A percentile compares a stretch with the other conserved stretches of the same genome.
phyloP scores from a whole-genome alignment of 2,113 vertebrate species.

The Cyphomyrus discorhynchus region DNA sequence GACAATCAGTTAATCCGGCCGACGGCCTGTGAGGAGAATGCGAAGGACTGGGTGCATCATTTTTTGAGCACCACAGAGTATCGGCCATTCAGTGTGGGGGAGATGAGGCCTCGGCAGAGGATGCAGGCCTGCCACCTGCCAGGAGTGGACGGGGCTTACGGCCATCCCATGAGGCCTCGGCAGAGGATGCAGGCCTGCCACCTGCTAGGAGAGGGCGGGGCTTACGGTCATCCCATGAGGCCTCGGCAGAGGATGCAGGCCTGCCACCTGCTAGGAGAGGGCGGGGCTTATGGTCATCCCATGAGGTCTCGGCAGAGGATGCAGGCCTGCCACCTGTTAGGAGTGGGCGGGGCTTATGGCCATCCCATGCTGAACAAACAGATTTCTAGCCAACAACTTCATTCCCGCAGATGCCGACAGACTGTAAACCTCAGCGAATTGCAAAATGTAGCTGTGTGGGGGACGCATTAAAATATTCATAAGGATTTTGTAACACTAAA shows the following conservation, averaged over 20 bases:
- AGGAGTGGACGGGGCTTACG: too few species aligned
- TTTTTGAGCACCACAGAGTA: not conserved
- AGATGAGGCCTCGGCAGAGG: not conserved
- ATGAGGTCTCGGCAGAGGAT: too few species aligned
- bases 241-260: not conserved
- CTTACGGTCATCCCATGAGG: too few species aligned
- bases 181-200: too few species aligned
- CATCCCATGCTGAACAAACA: not conserved
- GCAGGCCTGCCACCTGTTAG: not conserved
- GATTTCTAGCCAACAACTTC: not conserved
- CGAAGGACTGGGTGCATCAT: not conserved
- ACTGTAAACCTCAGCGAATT: not conserved
- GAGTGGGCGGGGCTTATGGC: not conserved
- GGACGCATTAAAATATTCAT: not conserved
- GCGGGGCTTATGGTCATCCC: not conserved
- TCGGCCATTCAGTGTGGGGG: not conserved
- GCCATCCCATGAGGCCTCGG: too few species aligned
- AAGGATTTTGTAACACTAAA: not conserved
- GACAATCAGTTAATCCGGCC: not conserved
- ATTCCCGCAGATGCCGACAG: not conserved
- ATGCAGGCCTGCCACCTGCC: too few species aligned
- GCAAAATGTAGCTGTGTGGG: not conserved
- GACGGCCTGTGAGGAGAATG: not conserved
- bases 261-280: not conserved
- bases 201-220: too few species aligned